Percentiles rank a stretch among this genome's conserved stretches.
Conservation (phyloP, 2,888 invertebrate genomes). For the Ennomos quercinarius region DNA sequence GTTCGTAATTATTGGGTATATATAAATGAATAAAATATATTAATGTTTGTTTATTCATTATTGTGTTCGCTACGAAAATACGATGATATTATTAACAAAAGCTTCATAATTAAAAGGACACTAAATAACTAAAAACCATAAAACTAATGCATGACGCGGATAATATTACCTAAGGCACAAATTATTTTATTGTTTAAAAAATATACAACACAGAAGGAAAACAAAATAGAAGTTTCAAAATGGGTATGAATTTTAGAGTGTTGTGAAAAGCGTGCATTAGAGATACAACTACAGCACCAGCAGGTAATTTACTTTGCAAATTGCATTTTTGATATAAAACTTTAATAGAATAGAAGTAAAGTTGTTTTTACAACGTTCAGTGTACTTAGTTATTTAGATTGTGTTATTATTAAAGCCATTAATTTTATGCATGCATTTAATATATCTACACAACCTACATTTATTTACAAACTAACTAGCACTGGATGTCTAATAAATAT, state of each 20-base stretch:
- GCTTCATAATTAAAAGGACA: too few relatives aligned
- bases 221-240: slow-evolving; percentile 5
- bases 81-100: too few relatives aligned
- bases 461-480: too few relatives aligned
- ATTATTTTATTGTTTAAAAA: neutral
- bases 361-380: neutral
- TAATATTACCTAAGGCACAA: too few relatives aligned
- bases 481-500: neutral
- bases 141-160: too few relatives aligned
- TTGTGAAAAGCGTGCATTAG: slow-evolving; percentile 37
- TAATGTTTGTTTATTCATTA: too few relatives aligned
- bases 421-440: slow-evolving; percentile 17
- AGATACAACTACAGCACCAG: slow-evolving; percentile 6
- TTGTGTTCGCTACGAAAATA: too few relatives aligned
- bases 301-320: slow-evolving; percentile 8
- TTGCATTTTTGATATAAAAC: slow-evolving; percentile 7
- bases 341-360: slow-evolving; percentile 4
- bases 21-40: too few relatives aligned
- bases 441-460: neutral
- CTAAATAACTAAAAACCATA: too few relatives aligned
- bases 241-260: slow-evolving; percentile 33
- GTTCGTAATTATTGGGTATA: too few relatives aligned
- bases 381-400: slow-evolving; percentile 1
- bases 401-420: neutral
- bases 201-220: neutral